Conservation (phyloP, 1,140 invertebrate species). For the Ceratina australensis region DNA sequence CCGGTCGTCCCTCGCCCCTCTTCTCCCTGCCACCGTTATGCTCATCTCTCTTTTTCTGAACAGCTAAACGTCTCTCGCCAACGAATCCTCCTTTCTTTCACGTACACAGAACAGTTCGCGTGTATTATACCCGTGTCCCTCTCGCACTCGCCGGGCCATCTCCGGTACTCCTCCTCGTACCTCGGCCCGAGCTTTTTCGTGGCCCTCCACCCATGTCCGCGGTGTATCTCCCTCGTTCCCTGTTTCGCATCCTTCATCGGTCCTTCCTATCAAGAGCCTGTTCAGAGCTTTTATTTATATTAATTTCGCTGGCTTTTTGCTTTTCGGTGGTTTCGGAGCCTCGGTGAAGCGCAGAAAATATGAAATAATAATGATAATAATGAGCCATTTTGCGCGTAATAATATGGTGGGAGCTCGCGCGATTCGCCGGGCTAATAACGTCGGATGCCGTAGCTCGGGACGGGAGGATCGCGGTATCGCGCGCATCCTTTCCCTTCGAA, state of each 20-base stretch:
- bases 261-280: slow-evolving; percentile 35
- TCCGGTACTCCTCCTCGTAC: slow-evolving; percentile 25
- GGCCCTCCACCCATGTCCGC: slow-evolving; percentile 17
- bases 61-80: slow-evolving; percentile 29
- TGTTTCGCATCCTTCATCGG: slow-evolving; percentile 12
- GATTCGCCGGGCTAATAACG: slow-evolving; percentile 75
- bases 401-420: slow-evolving; percentile 74
- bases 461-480: slow-evolving; percentile 36
- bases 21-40: slow-evolving; percentile 9
- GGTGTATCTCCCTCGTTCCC: slow-evolving; percentile 3
- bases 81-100: slow-evolving; percentile 33
- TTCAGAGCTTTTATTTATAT: slow-evolving; percentile 76
- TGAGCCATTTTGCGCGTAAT: slow-evolving; percentile 78
- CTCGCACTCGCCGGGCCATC: neutral
- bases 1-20: slow-evolving; percentile 63
- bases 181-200: slow-evolving; percentile 31
- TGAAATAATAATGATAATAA: slow-evolving; percentile 79
- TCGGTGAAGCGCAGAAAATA: slow-evolving; percentile 70
- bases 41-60: slow-evolving; percentile 29
- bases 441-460: slow-evolving; percentile 61
- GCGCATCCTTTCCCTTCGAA: slow-evolving; percentile 55
- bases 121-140: neutral
- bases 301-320: slow-evolving; percentile 75
- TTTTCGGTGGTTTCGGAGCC: slow-evolving; percentile 68
- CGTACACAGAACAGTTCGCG: neutral